These are phyloP conservation scores for Pemphredon lugubris DNA, from an alignment of 2,888 invertebrate genomes.

Conservation along the genomic window DNA sequence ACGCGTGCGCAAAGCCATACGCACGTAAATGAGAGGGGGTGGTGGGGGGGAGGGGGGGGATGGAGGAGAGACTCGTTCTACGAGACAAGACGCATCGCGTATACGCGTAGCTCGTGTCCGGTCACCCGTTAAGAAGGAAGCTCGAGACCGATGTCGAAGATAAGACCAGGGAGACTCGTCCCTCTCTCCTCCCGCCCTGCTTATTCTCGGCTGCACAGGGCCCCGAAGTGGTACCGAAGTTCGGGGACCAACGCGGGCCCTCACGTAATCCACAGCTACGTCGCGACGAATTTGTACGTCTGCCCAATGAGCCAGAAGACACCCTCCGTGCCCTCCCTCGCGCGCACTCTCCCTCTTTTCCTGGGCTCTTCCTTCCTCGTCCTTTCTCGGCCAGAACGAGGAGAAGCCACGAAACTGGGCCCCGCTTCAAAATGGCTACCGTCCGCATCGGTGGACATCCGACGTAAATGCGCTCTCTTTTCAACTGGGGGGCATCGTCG, in stretches of 20 bases:
- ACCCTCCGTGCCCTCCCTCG: constrained; percentile 67
- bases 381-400: constrained; percentile 35
- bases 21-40: background rate
- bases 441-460: constrained; percentile 58
- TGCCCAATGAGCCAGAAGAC: constrained; percentile 79
- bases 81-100: constrained; percentile 46
- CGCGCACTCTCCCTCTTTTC: constrained; percentile 43
- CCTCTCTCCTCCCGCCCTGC: constrained; percentile 48
- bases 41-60: no score
- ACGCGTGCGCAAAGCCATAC: constrained; percentile 7
- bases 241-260: constrained; percentile 63
- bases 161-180: constrained; percentile 70
- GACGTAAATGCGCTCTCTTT: constrained; percentile 32
- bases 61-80: constrained; percentile 28
- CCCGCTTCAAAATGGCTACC: constrained; percentile 62
- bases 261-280: constrained; percentile 75
- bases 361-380: constrained; percentile 33
- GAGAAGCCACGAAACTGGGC: constrained; percentile 62
- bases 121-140: constrained; percentile 80
- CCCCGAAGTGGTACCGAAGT: constrained; percentile 66
- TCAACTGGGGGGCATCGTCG: background rate
- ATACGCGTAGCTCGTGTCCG: constrained; percentile 71
- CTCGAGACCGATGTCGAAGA: constrained; percentile 78
- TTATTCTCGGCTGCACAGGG: constrained; percentile 45
- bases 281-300: constrained; percentile 79